Conservation (phyloP, 2,797 vertebrate genomes). For the Chrysocyon brachyurus region DNA sequence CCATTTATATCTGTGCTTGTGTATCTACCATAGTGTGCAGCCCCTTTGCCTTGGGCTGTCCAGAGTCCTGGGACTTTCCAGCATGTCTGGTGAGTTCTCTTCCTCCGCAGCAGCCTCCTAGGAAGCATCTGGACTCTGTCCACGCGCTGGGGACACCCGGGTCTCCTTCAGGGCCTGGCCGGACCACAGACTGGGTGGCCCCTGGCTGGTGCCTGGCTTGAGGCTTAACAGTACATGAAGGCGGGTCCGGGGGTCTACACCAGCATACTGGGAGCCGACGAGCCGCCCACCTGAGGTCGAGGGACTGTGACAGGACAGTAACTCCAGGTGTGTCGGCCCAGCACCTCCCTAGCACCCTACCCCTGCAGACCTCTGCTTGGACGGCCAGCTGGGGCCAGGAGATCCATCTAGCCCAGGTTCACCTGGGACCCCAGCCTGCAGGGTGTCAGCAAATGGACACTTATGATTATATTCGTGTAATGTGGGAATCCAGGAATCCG, state of each 20-base stretch:
- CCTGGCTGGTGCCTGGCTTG: no score
- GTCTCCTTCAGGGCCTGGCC: background rate
- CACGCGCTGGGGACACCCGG: no score
- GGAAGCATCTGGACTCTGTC: background rate
- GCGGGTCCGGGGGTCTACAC: background rate
- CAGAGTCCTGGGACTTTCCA: background rate
- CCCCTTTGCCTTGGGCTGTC: background rate
- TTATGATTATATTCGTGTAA: background rate
- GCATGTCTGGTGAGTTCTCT: background rate
- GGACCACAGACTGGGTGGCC: accelerated
- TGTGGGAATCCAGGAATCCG: background rate
- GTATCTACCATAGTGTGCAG: no score
- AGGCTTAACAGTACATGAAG: background rate
- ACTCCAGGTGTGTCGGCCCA: background rate
- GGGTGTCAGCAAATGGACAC: background rate
- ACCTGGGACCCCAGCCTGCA: background rate
- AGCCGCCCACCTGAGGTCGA: background rate
- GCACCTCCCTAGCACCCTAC: no score
- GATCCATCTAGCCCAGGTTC: background rate
- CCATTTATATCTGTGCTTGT: background rate
- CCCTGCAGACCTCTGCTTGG: background rate
- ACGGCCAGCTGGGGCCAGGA: background rate
- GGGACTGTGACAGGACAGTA: background rate
- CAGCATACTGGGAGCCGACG: background rate
- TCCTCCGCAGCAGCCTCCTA: background rate